Evolutionary conservation across 2,888 invertebrate genomes (phyloP), one percentile per base, ranked within the genome.

Genomic region (Tetranychus truncatus): DNA sequence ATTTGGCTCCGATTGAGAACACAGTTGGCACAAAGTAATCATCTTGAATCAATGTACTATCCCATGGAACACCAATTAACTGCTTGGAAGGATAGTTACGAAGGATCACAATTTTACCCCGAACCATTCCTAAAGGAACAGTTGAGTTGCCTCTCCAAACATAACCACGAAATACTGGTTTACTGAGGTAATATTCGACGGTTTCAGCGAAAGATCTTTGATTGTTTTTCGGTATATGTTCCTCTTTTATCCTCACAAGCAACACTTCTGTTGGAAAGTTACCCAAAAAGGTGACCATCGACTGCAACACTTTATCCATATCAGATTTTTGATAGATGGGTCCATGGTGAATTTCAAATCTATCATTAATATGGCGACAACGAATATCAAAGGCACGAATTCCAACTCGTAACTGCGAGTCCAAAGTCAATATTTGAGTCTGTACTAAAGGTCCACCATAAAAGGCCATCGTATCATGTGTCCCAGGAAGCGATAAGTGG

Each of bases 371-470:
- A n/a, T 76, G 76, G 20, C 74, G 21, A 76, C 76, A 76, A 1
- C 76, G 76, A 8, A 76, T 71, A n/a, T 76, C 76, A 44, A 76
- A 66, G n/a, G 74, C 74, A n/a, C 76, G 20, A 65, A 76, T 74
- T 1, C 76, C 76, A 6, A 74, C 73, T n/a, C 45, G 20, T 0
- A 76, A 20, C 34, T 76, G 76, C 0, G 44, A 6, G 9, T 45
- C 4, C n/a, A 76, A 7, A 1, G 24, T 8, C 69, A 76, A 44
- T 34, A 67, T 21, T 74, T 76, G 76, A 55, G 74, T 74, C 44
- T 76, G 74, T 11, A 24, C 18, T 3, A 46, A 18, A 8, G n/a
- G 44, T 9, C 76, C 76, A 34, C 76, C 76, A 21, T 34, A 74
- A 7, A 74, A 45, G 15, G 76, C 74, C 76, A 76, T 46, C 1